A percentile compares a stretch with the other conserved stretches of the same genome.
Conservation (phyloP, 2,888 invertebrate genomes). For the Neoaliturus tenellus region DNA sequence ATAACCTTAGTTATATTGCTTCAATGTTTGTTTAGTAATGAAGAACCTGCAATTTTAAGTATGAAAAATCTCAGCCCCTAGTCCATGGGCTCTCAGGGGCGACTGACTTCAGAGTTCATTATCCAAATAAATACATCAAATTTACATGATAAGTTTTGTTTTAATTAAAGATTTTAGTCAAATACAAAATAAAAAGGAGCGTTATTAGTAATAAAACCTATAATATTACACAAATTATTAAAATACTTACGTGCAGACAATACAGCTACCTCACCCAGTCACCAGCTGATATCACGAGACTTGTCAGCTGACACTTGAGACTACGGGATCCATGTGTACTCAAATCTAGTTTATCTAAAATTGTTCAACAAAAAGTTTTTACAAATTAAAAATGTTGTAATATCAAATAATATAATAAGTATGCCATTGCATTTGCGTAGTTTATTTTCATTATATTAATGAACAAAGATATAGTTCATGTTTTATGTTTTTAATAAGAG, state of each 20-base stretch:
- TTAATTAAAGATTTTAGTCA: not conserved
- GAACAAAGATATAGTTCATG: no score
- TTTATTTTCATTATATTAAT: no score
- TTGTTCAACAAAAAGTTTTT: no score
- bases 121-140: not conserved
- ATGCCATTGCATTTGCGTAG: no score
- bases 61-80: not conserved
- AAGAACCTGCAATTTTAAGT: not conserved
- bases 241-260: constrained; percentile 57
- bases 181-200: not conserved
- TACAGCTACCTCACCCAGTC: constrained; percentile 63
- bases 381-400: no score
- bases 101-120: not conserved
- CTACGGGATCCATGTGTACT: not conserved
- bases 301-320: constrained; percentile 62
- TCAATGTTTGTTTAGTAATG: not conserved
- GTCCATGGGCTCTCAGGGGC: not conserved
- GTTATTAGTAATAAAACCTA: not conserved
- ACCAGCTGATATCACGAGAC: constrained; percentile 65
- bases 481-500: no score
- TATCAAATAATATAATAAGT: no score
- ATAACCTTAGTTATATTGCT: no score
- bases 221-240: constrained; percentile 27
- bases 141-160: not conserved
- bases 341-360: no score